Base-by-base conservation (phyloP, 2,888 invertebrate genomes). In the Pyrocoelia pectoralis region DNA sequence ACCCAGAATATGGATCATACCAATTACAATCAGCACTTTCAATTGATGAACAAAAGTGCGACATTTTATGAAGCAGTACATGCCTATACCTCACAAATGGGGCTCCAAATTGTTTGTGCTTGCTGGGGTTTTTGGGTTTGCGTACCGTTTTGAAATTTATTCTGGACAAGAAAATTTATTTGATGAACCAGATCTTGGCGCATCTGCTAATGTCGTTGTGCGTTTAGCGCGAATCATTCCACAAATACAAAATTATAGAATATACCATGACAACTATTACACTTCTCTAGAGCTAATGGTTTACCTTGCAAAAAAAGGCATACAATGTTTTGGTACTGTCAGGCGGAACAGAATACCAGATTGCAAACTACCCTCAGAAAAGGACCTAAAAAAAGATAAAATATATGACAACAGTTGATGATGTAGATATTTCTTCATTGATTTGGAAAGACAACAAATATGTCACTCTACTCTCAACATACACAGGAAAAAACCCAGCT, bases 401-500 rank as follows among this genome's bases (percentile, higher is more conserved):
- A 65, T 58, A 60, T 72, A 3, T 41, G 13, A 60, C 65, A 46
- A 58, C 56, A 41, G 52, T 61, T 61, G 65, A 72, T 57, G 76
- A 8, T 3, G 24, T 24, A 5, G 24, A 24, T 3, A 5, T 24
- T 8, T 24, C 24, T 12, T 41, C 14, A 41, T 13, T 13, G 13
- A 41, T 77, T 76, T 69, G 76, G 77, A 65, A 77, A 75, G 57
- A 41, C 41, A 41, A 13, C 14, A 77, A 76, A 66, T 72, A 69
- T 64, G 75, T 77, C 52, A 72, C 67, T 57, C 68, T 76, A 62
- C 70, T 74, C 63, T 77, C 77, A 62, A 76, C 77, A 49, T 78
- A 74, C 60, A 76, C 76, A 64, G 76, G 76, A 58, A 74, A 71
- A 67, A 71, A 77, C 29, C 57, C 61, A 9, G 65, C 48, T 43